Percentiles rank a stretch among this genome's conserved stretches.
phyloP scores from a whole-genome alignment of 2,113 vertebrate genomes.

The Leucoraja erinaceus region DNA sequence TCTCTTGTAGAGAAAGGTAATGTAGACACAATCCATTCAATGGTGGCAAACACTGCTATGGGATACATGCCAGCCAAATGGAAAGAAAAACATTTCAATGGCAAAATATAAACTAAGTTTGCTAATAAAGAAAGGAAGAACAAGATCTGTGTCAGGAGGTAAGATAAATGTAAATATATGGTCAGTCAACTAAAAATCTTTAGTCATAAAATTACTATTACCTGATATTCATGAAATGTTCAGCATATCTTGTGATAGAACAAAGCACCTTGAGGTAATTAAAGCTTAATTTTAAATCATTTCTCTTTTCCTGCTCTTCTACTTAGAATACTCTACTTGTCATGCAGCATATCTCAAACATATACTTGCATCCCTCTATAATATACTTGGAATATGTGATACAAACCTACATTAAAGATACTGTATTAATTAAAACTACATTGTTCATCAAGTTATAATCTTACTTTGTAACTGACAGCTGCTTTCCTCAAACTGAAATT shows the following conservation, averaged over 20 bases:
- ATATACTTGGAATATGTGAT: neutral
- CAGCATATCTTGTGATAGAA: constrained; percentile 4
- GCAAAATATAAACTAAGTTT: neutral
- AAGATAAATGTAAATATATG: neutral
- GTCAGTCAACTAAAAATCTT: neutral
- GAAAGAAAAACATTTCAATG: neutral
- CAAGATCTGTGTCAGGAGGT: neutral
- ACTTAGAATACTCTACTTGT: neutral
- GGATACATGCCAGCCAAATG: neutral
- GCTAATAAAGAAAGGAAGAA: neutral
- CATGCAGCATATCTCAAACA: neutral
- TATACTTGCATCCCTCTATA: neutral
- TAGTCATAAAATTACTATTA: constrained; percentile 9
- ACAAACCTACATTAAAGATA: constrained; percentile 6
- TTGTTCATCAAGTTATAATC: neutral
- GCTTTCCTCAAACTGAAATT: neutral
- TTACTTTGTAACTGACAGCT: neutral
- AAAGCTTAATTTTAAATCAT: constrained; percentile 19
- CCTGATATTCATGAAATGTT: neutral
- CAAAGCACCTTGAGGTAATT: neutral
- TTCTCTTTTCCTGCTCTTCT: neutral
- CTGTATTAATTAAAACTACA: neutral
- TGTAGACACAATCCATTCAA: neutral
- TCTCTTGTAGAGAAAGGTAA: neutral
- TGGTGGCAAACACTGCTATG: neutral